phyloP scores from a whole-genome alignment of 2,797 vertebrate species.

The Oryzias dopingdopingensis region DNA sequence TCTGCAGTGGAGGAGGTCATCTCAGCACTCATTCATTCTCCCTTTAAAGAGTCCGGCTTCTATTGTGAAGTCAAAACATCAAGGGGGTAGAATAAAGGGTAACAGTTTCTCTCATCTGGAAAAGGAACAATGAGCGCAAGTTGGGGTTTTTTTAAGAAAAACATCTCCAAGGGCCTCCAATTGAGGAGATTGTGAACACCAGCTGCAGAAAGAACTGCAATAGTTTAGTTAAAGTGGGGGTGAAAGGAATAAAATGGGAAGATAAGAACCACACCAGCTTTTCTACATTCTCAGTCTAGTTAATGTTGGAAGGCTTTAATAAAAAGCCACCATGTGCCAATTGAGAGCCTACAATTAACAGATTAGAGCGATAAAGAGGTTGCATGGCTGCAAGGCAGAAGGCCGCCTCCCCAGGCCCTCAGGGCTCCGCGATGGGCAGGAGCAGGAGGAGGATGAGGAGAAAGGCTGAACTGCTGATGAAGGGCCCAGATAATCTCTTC shows the following conservation, averaged over 20 bases:
- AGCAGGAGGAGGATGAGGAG: conserved; percentile 49
- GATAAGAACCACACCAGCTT: conserved; percentile 74
- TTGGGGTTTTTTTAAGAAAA: neutral
- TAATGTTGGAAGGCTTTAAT: conserved; percentile 84
- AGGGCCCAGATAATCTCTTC: conserved; percentile 84
- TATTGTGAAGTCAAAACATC: conserved; percentile 24
- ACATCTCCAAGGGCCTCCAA: neutral
- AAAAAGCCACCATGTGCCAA: conserved; percentile 89
- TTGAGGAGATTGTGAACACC: neutral
- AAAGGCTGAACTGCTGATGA: conserved; percentile 77
- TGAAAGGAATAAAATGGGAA: conserved; percentile 30
- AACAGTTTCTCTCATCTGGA: conserved; percentile 5
- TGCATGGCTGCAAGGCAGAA: conserved; percentile 77
- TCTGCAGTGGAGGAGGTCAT: conserved; percentile 47
- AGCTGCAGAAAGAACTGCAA: conserved; percentile 17
- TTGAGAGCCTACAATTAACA: conserved; percentile 89
- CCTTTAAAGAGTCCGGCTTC: conserved; percentile 34
- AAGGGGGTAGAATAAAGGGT: conserved; percentile 20
- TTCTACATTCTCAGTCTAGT: conserved; percentile 81
- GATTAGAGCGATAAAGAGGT: conserved; percentile 87
- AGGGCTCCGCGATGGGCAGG: conserved; percentile 70
- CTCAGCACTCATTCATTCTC: conserved; percentile 28
- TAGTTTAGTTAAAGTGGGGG: conserved; percentile 7
- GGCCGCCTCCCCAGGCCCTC: conserved; percentile 75
- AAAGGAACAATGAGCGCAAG: neutral